Base-by-base conservation (phyloP, 2,113 vertebrate species). In the Talpa occidentalis region DNA sequence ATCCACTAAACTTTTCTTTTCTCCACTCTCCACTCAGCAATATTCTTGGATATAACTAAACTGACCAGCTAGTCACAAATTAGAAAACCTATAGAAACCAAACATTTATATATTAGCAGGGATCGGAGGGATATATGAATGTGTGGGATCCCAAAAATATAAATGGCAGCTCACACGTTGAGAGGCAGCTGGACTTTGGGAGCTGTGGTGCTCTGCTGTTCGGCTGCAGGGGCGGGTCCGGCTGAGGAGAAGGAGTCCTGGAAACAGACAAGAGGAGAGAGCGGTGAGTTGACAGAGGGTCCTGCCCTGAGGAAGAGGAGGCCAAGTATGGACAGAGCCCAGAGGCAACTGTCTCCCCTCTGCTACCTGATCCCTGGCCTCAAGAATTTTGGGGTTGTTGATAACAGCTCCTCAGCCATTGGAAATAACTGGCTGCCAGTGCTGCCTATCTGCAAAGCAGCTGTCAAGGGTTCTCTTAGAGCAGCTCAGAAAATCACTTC, bases 151-250 rank as follows among this genome's bases (percentile, higher is more conserved):
- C 37, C n/a, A 19, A 91, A 94, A 49, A 79, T 35, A 72, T 24
- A 97, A 95, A 89, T 10, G n/a, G n/a, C 30, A 95, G 98, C 99
- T 99, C 98, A 99, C 99, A 99, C 99, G 97, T 99, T 99, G 97
- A 99, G 99, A 69, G 99, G 99, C 77, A 99, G 98, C 98, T 99
- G 99, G 98, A 99, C 98, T 97, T 99, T 99, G 96, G 99, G 97
- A 49, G 99, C 98, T 59, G 98, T 98, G 97, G 98, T 98, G 97
- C 99, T 98, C 97, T 99, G 99, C 96, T 99, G 99, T 97, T 98
- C 99, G 97, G 97, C 98, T 54, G 98, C 98, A 67, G 98, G 98
- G 77, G 98, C 96, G 35, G 98, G 97, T 96, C 98, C 98, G 47
- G 98, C 83, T 0, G 98, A 98, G 54, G 98, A 97, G 59, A 98